Evolutionary conservation across 2,888 invertebrate species (phyloP), one percentile per base, ranked within the genome.

Genomic region (Leptinotarsa rubiginosa): DNA sequence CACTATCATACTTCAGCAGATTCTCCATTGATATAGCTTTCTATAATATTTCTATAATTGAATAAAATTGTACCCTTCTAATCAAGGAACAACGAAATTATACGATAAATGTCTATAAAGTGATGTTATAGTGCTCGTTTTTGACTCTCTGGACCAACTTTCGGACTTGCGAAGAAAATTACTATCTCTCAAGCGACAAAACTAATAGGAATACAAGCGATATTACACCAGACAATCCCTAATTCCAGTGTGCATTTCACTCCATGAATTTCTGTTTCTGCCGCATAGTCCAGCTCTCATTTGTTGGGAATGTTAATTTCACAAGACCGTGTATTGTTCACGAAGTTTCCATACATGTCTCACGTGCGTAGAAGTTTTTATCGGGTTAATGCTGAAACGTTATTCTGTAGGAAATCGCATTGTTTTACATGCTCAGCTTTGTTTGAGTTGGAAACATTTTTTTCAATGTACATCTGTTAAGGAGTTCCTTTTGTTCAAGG

Each of bases 401-500:
- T 74, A 74, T 74, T 70, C 70, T 70, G 70, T 74, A 74, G 74
- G 62, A 65, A 69, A 70, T 25, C n/a, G 67, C 67, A 74, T 74
- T 74, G 74, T 74, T 70, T 74, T 74, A 67, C 70, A 70, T 74
- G 70, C 49, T 16, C 56, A 59, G 73, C 70, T 65, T 72, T 65
- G 71, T 72, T 69, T 59, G 22, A 72, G 47, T 69, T 69, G 62
- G 75, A 75, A 72, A 47, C 22, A 50, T 59, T 70, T 67, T 65
- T 69, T 49, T 49, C 18, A 66, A 66, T 49, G 54, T 69, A 64
- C 67, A 73, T 70, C 70, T 76, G 70, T 70, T 77, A 73, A 71
- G 70, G 77, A 73, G 71, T 70, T 75, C 73, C 73, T 71, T 75
- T 75, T 69, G 64, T 75, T 75, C 73, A 77, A 75, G 77, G 77